Percentiles rank a stretch among this genome's conserved stretches.
These are phyloP conservation scores for Tetraneura akinire DNA, from an alignment of 1,140 invertebrate species.

Conservation along the genomic window DNA sequence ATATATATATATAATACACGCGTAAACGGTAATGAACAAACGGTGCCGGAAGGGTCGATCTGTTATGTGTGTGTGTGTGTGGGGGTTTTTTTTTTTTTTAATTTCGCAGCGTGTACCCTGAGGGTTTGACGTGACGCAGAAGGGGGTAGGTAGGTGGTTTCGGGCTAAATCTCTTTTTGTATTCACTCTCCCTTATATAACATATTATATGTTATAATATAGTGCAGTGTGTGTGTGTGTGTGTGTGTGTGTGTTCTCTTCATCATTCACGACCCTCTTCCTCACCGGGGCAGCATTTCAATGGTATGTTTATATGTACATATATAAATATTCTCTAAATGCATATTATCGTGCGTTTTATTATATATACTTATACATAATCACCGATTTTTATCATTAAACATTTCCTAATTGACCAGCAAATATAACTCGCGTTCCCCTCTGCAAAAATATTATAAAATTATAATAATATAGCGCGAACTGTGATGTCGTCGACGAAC, in stretches of 20 bases:
- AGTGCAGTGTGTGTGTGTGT: too few species aligned
- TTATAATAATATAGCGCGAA: too few species aligned
- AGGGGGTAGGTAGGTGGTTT: not conserved
- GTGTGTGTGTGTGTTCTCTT: not conserved
- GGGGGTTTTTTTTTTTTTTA: constrained; percentile 46
- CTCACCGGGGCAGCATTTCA: not conserved
- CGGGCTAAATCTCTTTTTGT: constrained; percentile 38
- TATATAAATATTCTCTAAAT: too few species aligned
- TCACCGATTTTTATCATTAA: constrained; percentile 46
- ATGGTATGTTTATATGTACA: not conserved
- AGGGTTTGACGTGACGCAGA: not conserved
- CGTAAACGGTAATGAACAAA: constrained; percentile 29
- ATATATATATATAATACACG: not conserved
- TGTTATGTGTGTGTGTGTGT: not conserved
- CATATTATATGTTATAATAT: not conserved
- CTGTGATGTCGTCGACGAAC: too few species aligned
- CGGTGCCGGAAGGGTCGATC: constrained; percentile 45
- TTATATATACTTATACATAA: too few species aligned
- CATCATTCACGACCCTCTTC: not conserved
- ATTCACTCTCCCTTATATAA: not conserved
- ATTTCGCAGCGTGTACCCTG: constrained; percentile 15
- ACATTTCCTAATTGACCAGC: constrained; percentile 35
- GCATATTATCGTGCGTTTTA: not conserved
- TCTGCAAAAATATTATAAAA: too few species aligned
- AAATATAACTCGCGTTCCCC: not conserved